A percentile compares a stretch with the other conserved stretches of the same genome.
phyloP scores from a whole-genome alignment of 1,140 invertebrate genomes.

The Parasteatoda tepidariorum region DNA sequence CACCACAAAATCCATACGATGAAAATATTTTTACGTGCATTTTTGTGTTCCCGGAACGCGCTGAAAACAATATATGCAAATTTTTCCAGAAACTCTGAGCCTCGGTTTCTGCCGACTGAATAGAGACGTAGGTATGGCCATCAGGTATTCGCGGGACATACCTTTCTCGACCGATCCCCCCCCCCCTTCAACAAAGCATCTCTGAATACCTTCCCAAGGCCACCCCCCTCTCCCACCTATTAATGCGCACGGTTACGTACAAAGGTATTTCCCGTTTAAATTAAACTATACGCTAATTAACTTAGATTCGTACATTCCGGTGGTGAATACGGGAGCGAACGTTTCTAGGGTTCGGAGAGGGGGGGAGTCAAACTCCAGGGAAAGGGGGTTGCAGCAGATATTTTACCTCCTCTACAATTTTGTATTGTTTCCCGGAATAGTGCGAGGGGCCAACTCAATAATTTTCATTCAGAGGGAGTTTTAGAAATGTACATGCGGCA shows the following conservation, averaged over 20 bases:
- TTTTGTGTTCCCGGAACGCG: background rate
- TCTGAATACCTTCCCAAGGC: background rate
- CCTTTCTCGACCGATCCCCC: background rate
- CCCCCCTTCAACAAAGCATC: background rate
- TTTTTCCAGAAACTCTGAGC: background rate
- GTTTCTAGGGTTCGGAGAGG: slow-evolving; percentile 1
- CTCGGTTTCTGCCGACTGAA: background rate
- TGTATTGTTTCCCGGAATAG: slow-evolving; percentile 17
- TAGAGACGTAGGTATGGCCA: slow-evolving; percentile 10
- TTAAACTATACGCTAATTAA: slow-evolving; percentile 43
- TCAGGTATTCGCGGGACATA: slow-evolving; percentile 35
- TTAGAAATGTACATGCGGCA: slow-evolving; percentile 1
- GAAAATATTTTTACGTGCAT: slow-evolving; percentile 5
- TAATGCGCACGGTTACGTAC: slow-evolving; percentile 21
- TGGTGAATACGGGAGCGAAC: background rate
- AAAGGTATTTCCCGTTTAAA: slow-evolving; percentile 43
- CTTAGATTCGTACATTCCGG: slow-evolving; percentile 36
- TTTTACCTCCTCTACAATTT: slow-evolving; percentile 22
- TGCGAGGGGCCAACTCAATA: slow-evolving; percentile 9
- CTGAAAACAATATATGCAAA: background rate
- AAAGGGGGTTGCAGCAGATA: background rate
- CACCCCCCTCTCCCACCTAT: background rate
- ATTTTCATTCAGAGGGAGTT: slow-evolving; percentile 31
- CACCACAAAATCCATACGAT: background rate
- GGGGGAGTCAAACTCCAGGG: background rate